Percentiles rank a stretch among this genome's conserved stretches.
Evolutionary conservation across 1,140 invertebrate genomes (phyloP).

Genomic region (Berghia stephanieae): DNA sequence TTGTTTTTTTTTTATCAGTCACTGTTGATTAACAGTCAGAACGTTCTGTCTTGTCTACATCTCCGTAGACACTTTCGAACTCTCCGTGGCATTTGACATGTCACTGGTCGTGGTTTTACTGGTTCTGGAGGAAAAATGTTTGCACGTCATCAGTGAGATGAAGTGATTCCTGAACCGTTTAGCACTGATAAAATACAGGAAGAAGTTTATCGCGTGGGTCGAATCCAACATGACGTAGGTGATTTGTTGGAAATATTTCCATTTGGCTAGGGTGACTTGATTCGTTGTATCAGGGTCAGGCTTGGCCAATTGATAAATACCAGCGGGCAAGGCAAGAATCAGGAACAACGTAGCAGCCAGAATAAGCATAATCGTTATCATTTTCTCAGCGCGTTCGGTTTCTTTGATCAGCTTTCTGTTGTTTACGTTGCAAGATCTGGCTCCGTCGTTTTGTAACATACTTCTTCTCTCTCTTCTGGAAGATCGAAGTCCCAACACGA

Average conservation of each 20-base stretch:
- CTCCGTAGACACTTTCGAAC: too few species aligned
- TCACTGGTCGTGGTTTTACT: too few species aligned
- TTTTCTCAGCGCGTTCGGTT: conserved; percentile 39
- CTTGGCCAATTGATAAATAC: conserved; percentile 44
- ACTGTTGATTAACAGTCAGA: too few species aligned
- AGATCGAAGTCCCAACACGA: conserved; percentile 40
- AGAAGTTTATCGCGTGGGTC: conserved; percentile 55
- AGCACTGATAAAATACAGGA: conserved; percentile 50
- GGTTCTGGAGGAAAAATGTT: too few species aligned
- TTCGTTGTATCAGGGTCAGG: background rate
- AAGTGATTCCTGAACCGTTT: conserved; percentile 46
- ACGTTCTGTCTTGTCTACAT: too few species aligned
- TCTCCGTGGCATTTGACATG: too few species aligned
- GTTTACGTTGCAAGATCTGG: conserved; percentile 3
- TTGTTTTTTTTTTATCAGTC: too few species aligned
- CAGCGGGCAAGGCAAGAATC: conserved; percentile 47
- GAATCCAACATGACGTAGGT: conserved; percentile 45
- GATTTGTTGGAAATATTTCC: conserved; percentile 33
- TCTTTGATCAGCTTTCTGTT: conserved; percentile 35
- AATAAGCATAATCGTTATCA: conserved; percentile 52
- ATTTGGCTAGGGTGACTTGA: background rate
- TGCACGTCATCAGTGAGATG: conserved; percentile 26
- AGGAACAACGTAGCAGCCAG: conserved; percentile 45
- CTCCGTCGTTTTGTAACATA: conserved; percentile 1
- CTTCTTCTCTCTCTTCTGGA: conserved; percentile 35